Evolutionary conservation across 2,888 invertebrate genomes (phyloP).

Genomic region (Dasypogon diadema): DNA sequence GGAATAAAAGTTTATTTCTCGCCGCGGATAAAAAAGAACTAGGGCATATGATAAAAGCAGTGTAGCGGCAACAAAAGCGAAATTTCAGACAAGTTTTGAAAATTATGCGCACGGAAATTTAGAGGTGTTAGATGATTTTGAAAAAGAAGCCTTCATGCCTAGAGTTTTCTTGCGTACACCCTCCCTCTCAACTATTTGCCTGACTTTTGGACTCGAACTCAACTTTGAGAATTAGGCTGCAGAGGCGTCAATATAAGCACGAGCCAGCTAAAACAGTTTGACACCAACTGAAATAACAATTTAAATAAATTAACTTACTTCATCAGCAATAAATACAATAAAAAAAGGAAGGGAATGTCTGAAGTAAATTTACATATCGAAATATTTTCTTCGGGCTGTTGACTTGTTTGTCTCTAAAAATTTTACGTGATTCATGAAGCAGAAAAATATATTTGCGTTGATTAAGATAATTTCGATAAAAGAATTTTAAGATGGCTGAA

Average conservation of each 20-base stretch:
- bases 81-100: neutral
- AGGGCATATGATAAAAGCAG: conserved; percentile 29
- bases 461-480: too few species aligned
- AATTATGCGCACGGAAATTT: neutral
- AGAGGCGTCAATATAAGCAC: conserved; percentile 27
- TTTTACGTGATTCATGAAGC: conserved; percentile 7
- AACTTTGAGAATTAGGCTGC: conserved; percentile 26
- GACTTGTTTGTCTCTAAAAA: conserved; percentile 1
- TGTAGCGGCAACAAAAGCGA: neutral
- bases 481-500: too few species aligned
- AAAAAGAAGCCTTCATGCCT: neutral
- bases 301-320: conserved; percentile 31
- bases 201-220: neutral
- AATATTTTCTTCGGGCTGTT: conserved; percentile 13
- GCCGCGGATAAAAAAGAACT: conserved; percentile 28
- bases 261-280: neutral
- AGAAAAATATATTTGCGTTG: neutral
- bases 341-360: neutral
- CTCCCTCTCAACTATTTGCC: neutral
- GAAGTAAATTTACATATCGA: neutral
- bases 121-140: neutral
- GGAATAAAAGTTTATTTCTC: conserved; percentile 18
- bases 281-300: conserved; percentile 21
- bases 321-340: conserved; percentile 4
- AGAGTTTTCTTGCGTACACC: too few species aligned